Percentiles rank a stretch among this genome's conserved stretches.
phyloP scores from a whole-genome alignment of 2,888 invertebrate genomes.

The Cosmia pyralina region DNA sequence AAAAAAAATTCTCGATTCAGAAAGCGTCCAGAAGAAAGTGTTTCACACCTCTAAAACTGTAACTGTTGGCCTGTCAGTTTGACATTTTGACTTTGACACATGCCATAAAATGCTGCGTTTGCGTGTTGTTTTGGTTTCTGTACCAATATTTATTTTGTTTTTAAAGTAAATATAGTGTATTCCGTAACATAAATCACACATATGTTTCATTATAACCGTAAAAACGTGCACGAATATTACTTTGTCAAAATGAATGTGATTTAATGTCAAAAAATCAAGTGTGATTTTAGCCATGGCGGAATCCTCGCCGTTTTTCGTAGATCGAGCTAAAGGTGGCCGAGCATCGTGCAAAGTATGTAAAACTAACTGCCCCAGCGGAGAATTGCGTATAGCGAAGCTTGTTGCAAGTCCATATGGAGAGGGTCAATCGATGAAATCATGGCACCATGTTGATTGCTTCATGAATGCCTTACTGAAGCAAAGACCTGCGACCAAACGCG shows the following conservation, averaged over 20 bases:
- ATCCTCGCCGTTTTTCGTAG: conserved; percentile 91
- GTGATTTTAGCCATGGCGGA: conserved; percentile 62
- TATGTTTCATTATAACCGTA: neutral
- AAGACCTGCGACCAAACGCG: conserved; percentile 94
- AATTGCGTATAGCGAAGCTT: conserved; percentile 94
- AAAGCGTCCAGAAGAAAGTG: neutral
- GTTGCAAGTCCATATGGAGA: conserved; percentile 94
- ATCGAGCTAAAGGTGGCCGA: conserved; percentile 94
- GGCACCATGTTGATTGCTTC: conserved; percentile 95
- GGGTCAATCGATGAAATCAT: conserved; percentile 94
- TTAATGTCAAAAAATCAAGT: conserved; percentile 23
- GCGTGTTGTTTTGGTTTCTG: conserved; percentile 28
- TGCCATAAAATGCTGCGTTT: no score
- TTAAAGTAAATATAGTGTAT: conserved; percentile 11
- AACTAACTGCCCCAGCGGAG: conserved; percentile 93
- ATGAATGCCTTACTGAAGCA: conserved; percentile 95
- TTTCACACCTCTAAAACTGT: conserved; percentile 48
- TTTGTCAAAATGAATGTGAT: conserved; percentile 6
- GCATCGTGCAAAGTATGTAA: conserved; percentile 97
- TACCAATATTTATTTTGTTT: conserved; percentile 15
- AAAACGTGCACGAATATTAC: neutral
- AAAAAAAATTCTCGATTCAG: neutral
- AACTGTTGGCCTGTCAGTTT: conserved; percentile 14
- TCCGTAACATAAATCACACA: neutral
- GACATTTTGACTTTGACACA: conserved; percentile 10